These are phyloP conservation scores for Dermatophagoides farinae DNA, from an alignment of 1,140 invertebrate genomes.

Conservation along the genomic window DNA sequence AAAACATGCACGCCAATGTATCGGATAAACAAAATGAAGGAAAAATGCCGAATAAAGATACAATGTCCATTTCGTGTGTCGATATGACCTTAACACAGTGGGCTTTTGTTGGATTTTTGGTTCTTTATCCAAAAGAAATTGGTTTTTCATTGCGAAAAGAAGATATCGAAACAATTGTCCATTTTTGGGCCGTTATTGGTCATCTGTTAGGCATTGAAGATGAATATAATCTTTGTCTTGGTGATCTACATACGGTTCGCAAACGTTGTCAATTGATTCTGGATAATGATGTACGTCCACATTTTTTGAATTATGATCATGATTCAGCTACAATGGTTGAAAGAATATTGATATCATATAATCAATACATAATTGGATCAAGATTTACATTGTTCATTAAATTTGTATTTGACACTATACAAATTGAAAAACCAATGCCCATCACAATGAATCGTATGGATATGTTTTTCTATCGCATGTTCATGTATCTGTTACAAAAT, in stretches of 20 bases:
- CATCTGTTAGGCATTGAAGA: slow-evolving; percentile 58
- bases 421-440: too few relatives aligned
- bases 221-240: slow-evolving; percentile 38
- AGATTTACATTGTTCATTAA: too few relatives aligned
- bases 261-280: slow-evolving; percentile 23
- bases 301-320: background rate
- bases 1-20: slow-evolving; percentile 27
- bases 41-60: slow-evolving; percentile 19
- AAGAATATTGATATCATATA: slow-evolving; percentile 16
- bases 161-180: slow-evolving; percentile 48
- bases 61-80: slow-evolving; percentile 21
- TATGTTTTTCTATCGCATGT: too few relatives aligned
- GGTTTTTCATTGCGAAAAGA: slow-evolving; percentile 22
- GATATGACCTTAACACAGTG: slow-evolving; percentile 24
- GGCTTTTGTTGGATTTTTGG: slow-evolving; percentile 23
- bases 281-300: slow-evolving; percentile 5
- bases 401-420: too few relatives aligned
- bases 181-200: slow-evolving; percentile 63
- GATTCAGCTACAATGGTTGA: slow-evolving; percentile 17
- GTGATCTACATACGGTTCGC: slow-evolving; percentile 25
- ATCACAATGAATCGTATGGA: too few relatives aligned
- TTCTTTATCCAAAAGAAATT: slow-evolving; percentile 22
- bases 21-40: slow-evolving; percentile 29
- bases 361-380: slow-evolving; percentile 9
- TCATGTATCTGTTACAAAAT: too few relatives aligned